A percentile compares a stretch with the other conserved stretches of the same genome.
Evolutionary conservation across 2,888 invertebrate species (phyloP).

Genomic region (Lasioglossum oenotherae): DNA sequence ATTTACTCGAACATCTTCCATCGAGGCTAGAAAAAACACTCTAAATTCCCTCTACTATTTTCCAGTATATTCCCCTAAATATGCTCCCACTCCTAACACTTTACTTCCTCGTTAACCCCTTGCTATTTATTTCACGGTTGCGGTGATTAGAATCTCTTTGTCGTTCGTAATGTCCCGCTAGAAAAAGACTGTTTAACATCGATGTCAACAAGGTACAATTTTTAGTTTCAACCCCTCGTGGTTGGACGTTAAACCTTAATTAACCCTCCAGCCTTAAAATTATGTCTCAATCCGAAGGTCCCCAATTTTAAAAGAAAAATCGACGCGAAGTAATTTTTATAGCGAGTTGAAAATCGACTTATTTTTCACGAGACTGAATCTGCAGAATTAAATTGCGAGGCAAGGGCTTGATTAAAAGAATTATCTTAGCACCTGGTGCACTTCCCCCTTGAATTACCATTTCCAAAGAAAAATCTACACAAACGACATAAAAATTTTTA

Average conservation of each 20-base stretch:
- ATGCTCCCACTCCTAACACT: not conserved
- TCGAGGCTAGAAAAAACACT: not conserved
- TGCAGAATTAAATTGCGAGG: no score
- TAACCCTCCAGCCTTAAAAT: no score
- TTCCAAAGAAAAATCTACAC: no score
- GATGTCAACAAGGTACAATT: not conserved
- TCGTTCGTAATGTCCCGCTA: not conserved
- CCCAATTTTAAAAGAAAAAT: no score
- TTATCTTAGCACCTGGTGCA: no score
- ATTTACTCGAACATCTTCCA: not conserved
- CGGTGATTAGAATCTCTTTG: not conserved
- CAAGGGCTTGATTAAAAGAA: no score
- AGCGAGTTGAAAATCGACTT: no score
- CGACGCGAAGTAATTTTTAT: not conserved
- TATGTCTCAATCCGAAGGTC: no score
- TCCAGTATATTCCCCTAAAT: not conserved
- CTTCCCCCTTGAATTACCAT: no score
- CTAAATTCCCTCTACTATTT: not conserved
- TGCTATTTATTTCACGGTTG: not conserved
- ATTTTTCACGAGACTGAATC: no score
- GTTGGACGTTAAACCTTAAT: not conserved
- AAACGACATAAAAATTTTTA: no score
- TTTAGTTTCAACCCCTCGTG: not conserved
- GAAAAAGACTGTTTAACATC: not conserved
- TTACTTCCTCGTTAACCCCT: not conserved